phyloP scores from a whole-genome alignment of 2,113 vertebrate species.

The Myxocyprinus asiaticus region DNA sequence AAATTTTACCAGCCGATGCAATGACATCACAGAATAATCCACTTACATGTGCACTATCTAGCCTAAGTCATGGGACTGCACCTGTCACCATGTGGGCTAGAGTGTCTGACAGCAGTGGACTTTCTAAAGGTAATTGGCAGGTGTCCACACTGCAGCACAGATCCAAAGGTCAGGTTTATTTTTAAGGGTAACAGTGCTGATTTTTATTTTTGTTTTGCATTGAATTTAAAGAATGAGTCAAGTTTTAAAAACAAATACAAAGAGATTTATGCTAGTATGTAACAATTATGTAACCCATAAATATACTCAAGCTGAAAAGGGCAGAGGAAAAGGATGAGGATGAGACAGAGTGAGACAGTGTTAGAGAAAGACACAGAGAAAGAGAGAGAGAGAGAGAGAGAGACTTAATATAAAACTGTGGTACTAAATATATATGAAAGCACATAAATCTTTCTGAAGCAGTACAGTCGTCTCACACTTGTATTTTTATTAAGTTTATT shows the following conservation, averaged over 20 bases:
- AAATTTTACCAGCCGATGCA: constrained; percentile 48
- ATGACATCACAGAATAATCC: constrained; percentile 71
- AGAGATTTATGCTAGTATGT: background rate
- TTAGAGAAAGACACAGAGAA: background rate
- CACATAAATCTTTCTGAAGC: background rate
- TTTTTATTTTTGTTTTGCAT: background rate
- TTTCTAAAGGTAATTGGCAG: background rate
- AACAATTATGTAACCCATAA: background rate
- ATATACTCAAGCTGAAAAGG: constrained; percentile 10
- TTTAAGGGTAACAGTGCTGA: background rate
- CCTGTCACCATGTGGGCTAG: background rate
- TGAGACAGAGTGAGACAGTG: background rate
- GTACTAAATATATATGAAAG: background rate
- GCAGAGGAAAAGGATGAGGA: background rate
- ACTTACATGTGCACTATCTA: constrained; percentile 54
- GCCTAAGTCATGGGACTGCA: constrained; percentile 27
- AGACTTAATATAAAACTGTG: constrained; percentile 13
- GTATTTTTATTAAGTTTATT: no score
- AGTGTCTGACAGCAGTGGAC: background rate
- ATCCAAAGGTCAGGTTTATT: background rate
- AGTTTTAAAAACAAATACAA: background rate
- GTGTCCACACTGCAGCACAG: background rate
- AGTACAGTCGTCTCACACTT: background rate
- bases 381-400: background rate
- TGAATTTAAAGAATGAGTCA: background rate